A percentile compares a stretch with the other conserved stretches of the same genome.
These are phyloP conservation scores for Sylvicola cinctus DNA, from an alignment of 2,888 invertebrate species.

Conservation along the genomic window DNA sequence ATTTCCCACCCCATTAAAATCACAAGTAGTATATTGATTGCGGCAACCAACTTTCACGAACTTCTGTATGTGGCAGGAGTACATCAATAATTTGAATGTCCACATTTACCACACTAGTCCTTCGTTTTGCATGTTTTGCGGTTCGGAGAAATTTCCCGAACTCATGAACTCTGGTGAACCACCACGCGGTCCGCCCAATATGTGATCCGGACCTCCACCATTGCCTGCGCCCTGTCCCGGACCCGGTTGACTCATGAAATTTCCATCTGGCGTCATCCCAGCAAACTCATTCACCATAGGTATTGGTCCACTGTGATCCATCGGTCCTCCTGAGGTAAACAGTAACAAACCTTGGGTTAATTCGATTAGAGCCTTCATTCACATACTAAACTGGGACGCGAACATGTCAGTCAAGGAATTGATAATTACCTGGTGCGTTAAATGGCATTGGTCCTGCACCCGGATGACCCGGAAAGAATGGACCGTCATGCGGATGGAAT, in stretches of 20 bases:
- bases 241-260: constrained; percentile 28
- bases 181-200: constrained; percentile 43
- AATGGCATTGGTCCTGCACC: constrained; percentile 48
- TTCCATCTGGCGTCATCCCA: constrained; percentile 43
- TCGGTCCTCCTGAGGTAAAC: constrained; percentile 37
- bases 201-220: constrained; percentile 39
- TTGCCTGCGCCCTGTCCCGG: constrained; percentile 20
- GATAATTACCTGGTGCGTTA: constrained; percentile 45
- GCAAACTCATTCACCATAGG: constrained; percentile 62
- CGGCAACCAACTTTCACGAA: too few relatives aligned
- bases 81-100: too few relatives aligned
- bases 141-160: constrained; percentile 39
- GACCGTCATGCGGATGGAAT: constrained; percentile 69
- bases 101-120: constrained; percentile 47
- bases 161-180: constrained; percentile 56
- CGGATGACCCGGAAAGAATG: constrained; percentile 64
- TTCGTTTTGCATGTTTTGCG: constrained; percentile 50
- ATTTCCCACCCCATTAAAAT: too few relatives aligned
- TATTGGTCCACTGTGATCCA: constrained; percentile 44
- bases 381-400: not conserved
- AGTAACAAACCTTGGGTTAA: not conserved
- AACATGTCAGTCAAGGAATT: constrained; percentile 12
- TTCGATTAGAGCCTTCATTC: not conserved
- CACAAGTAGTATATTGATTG: too few relatives aligned
- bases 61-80: too few relatives aligned